Evolutionary conservation across 2,113 vertebrate species (phyloP), one percentile per base, ranked within the genome.

Genomic region (Bos javanicus): DNA sequence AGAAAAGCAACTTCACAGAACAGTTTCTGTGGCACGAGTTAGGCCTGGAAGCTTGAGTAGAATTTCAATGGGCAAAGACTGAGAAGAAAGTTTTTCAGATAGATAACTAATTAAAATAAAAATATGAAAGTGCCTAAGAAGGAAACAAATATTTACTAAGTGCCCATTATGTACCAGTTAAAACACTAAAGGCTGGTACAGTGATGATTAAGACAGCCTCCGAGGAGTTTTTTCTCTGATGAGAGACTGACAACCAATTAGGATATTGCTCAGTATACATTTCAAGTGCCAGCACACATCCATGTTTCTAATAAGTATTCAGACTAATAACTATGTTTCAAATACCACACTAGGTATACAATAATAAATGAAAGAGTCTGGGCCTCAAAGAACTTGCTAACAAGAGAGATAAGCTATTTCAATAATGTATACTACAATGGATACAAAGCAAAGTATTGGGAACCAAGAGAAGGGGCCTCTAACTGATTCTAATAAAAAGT

Each of bases 91-190:
- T 28, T 97, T 95, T 95, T 92, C 80, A 95, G 21, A 92, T 26
- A 59, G 26, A 92, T 52, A 13, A 93, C 36, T 90, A 89, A 85
- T 59, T 91, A 67, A 81, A 92, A 78, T 71, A 86, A 87, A 59
- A 76, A 86, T 25, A 95, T 52, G 11, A 96, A 90, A 93, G 26
- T 78, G 5, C 17, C 60, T 90, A 78, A 78, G 28, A 33, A 94
- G 25, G 74, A 94, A 95, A 93, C 56, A 87, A 88, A 91, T 92
- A 96, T 46, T 97, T 93, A 87, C 48, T 87, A n/a, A 90, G 62
- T 78, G 60, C 8, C 87, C 28, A 87, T 50, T 83, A 76, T 9
- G 2, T 80, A 67, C 48, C 64, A 92, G 56, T 93, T 95, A 95
- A 95, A 87, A 94, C 46, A 94, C 14, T 76, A 94, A 76, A 81